phyloP scores from a whole-genome alignment of 2,113 vertebrate species.

The Oryzias celebensis region DNA sequence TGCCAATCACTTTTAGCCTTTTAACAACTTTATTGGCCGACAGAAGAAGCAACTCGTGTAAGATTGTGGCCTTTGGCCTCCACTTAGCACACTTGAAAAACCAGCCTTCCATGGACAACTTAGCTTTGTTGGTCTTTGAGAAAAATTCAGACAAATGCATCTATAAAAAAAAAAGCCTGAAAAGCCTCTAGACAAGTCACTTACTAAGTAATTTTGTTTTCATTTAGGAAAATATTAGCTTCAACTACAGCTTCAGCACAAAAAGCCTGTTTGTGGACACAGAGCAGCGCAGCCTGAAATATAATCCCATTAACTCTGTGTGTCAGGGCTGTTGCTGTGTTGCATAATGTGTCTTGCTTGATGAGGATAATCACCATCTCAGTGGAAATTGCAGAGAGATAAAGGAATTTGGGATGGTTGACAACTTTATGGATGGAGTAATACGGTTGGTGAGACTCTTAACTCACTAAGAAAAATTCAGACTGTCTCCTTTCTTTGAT shows the following conservation, averaged over 20 bases:
- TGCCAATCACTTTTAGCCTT: constrained; percentile 68
- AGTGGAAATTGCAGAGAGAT: constrained; percentile 53
- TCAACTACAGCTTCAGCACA: constrained; percentile 32
- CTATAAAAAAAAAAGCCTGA: not conserved
- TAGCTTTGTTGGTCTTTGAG: too few relatives aligned
- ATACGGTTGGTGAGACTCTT: constrained; percentile 28
- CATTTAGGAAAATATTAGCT: constrained; percentile 14
- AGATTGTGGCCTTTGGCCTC: constrained; percentile 68
- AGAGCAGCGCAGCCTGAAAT: constrained; percentile 54
- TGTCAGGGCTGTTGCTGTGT: constrained; percentile 62
- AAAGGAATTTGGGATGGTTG: constrained; percentile 56
- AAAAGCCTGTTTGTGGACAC: constrained; percentile 47
- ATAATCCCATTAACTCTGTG: constrained; percentile 71
- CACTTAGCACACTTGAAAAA: constrained; percentile 46
- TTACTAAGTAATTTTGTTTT: constrained; percentile 12
- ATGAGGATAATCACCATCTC: constrained; percentile 60
- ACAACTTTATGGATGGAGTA: constrained; percentile 62
- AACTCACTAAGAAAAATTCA: constrained; percentile 14
- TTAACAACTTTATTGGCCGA: constrained; percentile 73
- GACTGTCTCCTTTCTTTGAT: not conserved
- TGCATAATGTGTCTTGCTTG: constrained; percentile 64
- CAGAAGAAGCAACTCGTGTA: constrained; percentile 71
- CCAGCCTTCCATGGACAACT: constrained; percentile 41
- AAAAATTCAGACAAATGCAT: not conserved
- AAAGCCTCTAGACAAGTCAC: constrained; percentile 24